Conservation (phyloP, 2,113 vertebrate species). For the Strix aluco region DNA sequence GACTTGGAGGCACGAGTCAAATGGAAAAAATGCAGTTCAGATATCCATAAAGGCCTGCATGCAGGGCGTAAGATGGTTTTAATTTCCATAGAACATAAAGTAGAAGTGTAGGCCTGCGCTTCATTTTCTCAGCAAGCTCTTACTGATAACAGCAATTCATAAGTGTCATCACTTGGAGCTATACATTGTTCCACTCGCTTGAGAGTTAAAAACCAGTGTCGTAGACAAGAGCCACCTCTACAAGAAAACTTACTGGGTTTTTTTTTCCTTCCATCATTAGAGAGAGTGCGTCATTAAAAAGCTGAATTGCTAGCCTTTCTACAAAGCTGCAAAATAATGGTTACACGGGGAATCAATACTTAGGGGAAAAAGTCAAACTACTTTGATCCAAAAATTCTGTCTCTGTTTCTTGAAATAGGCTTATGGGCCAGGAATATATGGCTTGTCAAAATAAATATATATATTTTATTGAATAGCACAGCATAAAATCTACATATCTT, state of each 20-base stretch:
- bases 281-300: background rate
- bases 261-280: background rate
- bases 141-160: background rate
- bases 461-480: background rate
- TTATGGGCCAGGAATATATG: background rate
- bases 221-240: background rate
- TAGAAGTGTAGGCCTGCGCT: background rate
- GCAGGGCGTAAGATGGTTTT: background rate
- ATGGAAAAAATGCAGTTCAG: background rate
- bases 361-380: background rate
- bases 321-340: background rate
- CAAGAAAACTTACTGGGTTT: background rate
- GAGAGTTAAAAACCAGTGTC: background rate
- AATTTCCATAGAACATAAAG: background rate
- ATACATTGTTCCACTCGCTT: background rate
- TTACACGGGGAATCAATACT: background rate
- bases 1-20: background rate
- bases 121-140: constrained; percentile 30
- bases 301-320: background rate
- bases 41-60: background rate
- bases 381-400: background rate
- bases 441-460: background rate
- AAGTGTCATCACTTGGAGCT: background rate
- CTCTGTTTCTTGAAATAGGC: background rate
- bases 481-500: background rate